phyloP scores from a whole-genome alignment of 92 coral and sea anemone genomes.

The Epizoanthus illoricatus region DNA sequence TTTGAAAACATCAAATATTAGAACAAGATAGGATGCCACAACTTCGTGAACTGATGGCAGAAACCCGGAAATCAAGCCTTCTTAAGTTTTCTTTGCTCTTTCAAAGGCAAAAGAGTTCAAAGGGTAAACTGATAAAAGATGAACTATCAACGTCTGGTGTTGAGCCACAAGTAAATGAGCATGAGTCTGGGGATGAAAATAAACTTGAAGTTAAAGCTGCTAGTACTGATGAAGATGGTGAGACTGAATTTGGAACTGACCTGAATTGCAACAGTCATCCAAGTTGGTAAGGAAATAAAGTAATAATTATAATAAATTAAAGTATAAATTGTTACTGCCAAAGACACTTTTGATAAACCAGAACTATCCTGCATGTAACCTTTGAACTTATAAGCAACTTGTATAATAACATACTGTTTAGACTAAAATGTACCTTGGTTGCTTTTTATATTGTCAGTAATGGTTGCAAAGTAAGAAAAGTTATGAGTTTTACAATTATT shows the following conservation, averaged over 20 bases:
- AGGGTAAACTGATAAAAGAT: neutral
- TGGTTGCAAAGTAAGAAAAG: too few relatives aligned
- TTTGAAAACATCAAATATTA: too few relatives aligned
- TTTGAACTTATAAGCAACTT: too few relatives aligned
- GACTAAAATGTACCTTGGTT: too few relatives aligned
- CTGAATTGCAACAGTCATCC: conserved; percentile 18
- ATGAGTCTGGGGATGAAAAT: neutral
- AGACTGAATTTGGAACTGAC: conserved; percentile 7
- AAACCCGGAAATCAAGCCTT: neutral
- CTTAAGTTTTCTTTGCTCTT: conserved; percentile 24
- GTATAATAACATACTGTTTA: too few relatives aligned
- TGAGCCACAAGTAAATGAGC: conserved; percentile 1
- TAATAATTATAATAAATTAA: neutral
- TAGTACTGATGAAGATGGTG: conserved; percentile 1
- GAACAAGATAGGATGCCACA: too few relatives aligned
- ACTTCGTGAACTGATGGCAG: neutral
- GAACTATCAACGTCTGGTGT: neutral
- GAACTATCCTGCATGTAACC: too few relatives aligned
- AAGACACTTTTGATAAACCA: too few relatives aligned
- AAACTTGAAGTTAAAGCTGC: conserved; percentile 19
- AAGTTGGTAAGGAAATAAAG: conserved; percentile 1
- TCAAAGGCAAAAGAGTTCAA: conserved; percentile 16
- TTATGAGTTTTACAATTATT: too few relatives aligned
- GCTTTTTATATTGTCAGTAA: too few relatives aligned
- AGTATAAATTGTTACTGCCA: neutral